These are phyloP conservation scores for Oegoconia quadripuncta DNA, from an alignment of 2,888 invertebrate species.

Conservation along the genomic window DNA sequence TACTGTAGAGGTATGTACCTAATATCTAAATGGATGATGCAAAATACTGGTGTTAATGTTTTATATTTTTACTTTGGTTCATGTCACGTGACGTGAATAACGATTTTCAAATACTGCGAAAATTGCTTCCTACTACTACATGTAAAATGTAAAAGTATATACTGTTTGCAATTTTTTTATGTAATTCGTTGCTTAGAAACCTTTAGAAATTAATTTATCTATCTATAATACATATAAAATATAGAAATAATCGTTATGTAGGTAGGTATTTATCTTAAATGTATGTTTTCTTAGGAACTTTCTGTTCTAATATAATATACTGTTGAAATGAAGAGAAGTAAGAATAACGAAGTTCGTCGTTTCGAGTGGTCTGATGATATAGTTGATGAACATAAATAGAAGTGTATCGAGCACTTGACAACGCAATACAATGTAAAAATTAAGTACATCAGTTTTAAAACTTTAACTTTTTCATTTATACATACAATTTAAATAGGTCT, in stretches of 20 bases:
- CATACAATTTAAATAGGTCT: too few species aligned
- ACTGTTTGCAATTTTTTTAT: slow-evolving; percentile 28
- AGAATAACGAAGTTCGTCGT: too few species aligned
- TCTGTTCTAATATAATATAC: slow-evolving; percentile 62
- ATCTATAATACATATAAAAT: slow-evolving; percentile 55
- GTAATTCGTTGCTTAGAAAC: slow-evolving; percentile 72
- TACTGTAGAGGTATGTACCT: slow-evolving; percentile 17
- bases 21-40: too few species aligned
- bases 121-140: slow-evolving; percentile 13
- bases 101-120: slow-evolving; percentile 6
- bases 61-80: too few species aligned
- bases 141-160: slow-evolving; percentile 25
- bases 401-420: slow-evolving; percentile 4
- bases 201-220: slow-evolving; percentile 59
- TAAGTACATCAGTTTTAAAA: slow-evolving; percentile 24
- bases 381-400: too few species aligned
- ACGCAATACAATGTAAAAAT: slow-evolving; percentile 14
- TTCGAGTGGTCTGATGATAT: too few species aligned
- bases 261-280: slow-evolving; percentile 50
- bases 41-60: too few species aligned
- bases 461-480: too few species aligned
- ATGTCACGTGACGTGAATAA: too few species aligned
- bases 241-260: slow-evolving; percentile 50
- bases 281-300: slow-evolving; percentile 70
- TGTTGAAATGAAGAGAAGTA: slow-evolving; percentile 26